Percentiles rank a stretch among this genome's conserved stretches.
Conservation (phyloP, 2,113 vertebrate genomes). For the Amphiprion ocellaris region DNA sequence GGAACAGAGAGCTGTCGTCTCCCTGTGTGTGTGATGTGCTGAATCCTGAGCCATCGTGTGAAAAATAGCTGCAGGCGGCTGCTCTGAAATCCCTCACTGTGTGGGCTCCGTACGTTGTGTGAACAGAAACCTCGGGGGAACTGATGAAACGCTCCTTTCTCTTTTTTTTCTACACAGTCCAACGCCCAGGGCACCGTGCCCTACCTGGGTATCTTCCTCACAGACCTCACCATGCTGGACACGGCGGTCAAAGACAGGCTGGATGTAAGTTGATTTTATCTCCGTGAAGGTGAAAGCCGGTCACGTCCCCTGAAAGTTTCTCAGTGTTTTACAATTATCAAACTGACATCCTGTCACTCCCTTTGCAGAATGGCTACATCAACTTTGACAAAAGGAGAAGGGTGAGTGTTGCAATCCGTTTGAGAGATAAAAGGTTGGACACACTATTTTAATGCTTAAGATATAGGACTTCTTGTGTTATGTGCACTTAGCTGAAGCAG, state of each 20-base stretch:
- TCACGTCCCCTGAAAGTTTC: neutral
- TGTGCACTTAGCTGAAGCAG: too few species aligned
- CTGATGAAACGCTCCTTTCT: constrained; percentile 26
- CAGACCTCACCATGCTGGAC: constrained; percentile 93
- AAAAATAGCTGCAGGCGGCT: constrained; percentile 62
- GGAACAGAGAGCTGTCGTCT: constrained; percentile 34
- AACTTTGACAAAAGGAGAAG: constrained; percentile 95
- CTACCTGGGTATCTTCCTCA: constrained; percentile 93
- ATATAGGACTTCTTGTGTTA: too few species aligned
- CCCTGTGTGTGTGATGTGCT: constrained; percentile 42
- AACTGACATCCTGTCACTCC: constrained; percentile 26
- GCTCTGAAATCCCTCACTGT: constrained; percentile 55
- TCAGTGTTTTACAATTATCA: constrained; percentile 8
- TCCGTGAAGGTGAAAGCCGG: constrained; percentile 2
- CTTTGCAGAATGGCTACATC: constrained; percentile 90
- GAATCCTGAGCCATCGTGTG: constrained; percentile 52
- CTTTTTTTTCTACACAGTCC: constrained; percentile 50
- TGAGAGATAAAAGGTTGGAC: neutral
- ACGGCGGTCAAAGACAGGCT: constrained; percentile 90
- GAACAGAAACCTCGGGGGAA: constrained; percentile 20
- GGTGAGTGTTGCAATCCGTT: constrained; percentile 75
- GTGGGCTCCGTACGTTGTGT: constrained; percentile 41
- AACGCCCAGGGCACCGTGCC: constrained; percentile 87
- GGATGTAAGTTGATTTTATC: constrained; percentile 82
- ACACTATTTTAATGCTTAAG: neutral